Percentiles rank a stretch among this genome's conserved stretches.
Evolutionary conservation across 2,888 invertebrate genomes (phyloP).

Genomic region (Molorchus minor): DNA sequence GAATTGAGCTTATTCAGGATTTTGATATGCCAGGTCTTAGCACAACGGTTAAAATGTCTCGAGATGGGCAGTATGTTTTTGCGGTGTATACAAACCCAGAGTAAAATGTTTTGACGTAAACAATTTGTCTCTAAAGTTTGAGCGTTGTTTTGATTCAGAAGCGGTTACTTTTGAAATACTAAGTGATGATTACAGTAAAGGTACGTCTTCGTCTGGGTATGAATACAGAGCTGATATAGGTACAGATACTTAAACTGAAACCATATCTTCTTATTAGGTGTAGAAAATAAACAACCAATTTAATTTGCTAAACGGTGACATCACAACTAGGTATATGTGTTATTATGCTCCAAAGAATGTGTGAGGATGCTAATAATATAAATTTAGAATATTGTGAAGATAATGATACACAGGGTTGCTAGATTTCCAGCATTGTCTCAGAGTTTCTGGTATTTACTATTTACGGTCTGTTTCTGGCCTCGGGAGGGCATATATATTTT

Average conservation of each 20-base stretch:
- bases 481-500: too few relatives aligned
- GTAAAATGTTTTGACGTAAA: slow-evolving; percentile 96
- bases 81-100: slow-evolving; percentile 97
- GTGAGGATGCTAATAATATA: too few relatives aligned
- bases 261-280: too few relatives aligned
- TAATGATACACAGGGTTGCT: neutral
- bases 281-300: too few relatives aligned
- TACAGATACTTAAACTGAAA: too few relatives aligned
- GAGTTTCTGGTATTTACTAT: too few relatives aligned
- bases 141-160: slow-evolving; percentile 96
- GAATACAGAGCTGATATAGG: neutral
- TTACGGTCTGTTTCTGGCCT: too few relatives aligned
- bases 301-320: too few relatives aligned
- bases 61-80: slow-evolving; percentile 91
- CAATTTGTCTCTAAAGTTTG: slow-evolving; percentile 96
- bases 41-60: slow-evolving; percentile 82
- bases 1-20: slow-evolving; percentile 97
- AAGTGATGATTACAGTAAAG: slow-evolving; percentile 97
- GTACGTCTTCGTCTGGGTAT: slow-evolving; percentile 64
- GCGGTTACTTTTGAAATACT: slow-evolving; percentile 92
- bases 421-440: neutral
- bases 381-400: too few relatives aligned
- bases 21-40: slow-evolving; percentile 99
- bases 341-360: too few relatives aligned
- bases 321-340: slow-evolving; percentile 74